A percentile compares a stretch with the other conserved stretches of the same genome.
phyloP scores from a whole-genome alignment of 2,113 vertebrate species.

The Turdus rufiventris region DNA sequence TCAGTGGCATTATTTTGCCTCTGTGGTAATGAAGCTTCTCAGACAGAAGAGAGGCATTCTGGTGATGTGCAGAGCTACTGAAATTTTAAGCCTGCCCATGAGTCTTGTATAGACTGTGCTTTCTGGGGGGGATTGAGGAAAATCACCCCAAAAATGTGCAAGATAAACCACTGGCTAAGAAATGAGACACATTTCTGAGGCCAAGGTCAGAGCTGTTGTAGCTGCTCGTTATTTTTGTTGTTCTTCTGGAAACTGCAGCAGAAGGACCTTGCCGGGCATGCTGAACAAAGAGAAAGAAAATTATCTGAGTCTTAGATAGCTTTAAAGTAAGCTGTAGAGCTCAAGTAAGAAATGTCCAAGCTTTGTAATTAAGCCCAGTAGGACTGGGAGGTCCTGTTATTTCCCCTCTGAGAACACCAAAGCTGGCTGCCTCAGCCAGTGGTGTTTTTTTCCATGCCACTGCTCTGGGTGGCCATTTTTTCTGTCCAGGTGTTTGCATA shows the following conservation, averaged over 20 bases:
- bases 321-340: not conserved
- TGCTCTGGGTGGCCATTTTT: not conserved
- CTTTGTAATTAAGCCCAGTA: not conserved
- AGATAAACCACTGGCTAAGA: not conserved
- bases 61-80: not conserved
- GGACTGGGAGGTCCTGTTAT: not conserved
- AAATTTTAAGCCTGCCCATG: not conserved
- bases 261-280: not conserved
- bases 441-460: not conserved
- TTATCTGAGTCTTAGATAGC: not conserved
- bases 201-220: not conserved
- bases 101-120: not conserved
- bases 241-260: not conserved
- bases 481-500: not conserved
- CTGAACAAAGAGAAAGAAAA: not conserved
- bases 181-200: not conserved
- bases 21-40: not conserved
- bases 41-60: not conserved
- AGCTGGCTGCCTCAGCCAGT: not conserved
- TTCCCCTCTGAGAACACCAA: not conserved
- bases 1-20: not conserved
- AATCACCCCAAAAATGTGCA: not conserved
- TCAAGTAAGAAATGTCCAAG: not conserved
- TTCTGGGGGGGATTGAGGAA: not conserved
- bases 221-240: not conserved